Base-by-base conservation (phyloP, 2,888 invertebrate genomes). In the Horisme vitalbata region DNA sequence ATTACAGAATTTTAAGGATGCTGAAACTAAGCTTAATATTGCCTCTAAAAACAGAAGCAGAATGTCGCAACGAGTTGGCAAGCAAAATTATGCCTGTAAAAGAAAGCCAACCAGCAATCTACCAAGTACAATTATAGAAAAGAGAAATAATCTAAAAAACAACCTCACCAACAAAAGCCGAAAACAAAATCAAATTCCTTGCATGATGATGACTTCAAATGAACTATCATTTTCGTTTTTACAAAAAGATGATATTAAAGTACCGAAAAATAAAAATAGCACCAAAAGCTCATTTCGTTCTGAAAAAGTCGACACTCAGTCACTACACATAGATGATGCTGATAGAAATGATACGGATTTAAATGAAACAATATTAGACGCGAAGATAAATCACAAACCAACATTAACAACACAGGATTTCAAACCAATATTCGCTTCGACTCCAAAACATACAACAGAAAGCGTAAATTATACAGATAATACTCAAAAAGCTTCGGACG, bases 381-480 rank as follows among this genome's bases (percentile, higher is more conserved):
- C 31, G 5, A 43, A 18, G 7, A 41, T 20, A 38, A 10, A 41
- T 14, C 11, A 54, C 6, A 41, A 50, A 15, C 3, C 46, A 6
- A 30, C 34, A 28, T 39, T 44, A 18, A 35, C 44, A 11, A 45
- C 55, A 6, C 46, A 51, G 35, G 52, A 70, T 35, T 83, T 83
- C 53, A 61, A 61, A 15, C 83, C 83, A 20, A 59, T 49, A 27
- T 68, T 72, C 57, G 59, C 63, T 14, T 83, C 83, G 0, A 83
- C 83, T 7, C 83, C 82, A n/a, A 77, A 68, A 60, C 49, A 46
- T 10, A 24, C 6, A 24, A 12, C 6, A 26, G 35, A 26, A 35
- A 45, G 8, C 20, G 12, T 18, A 27, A 51, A 36, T 13, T 31
- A 38, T 14, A 43, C 13, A 18, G 28, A 33, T 15, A 14, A 26